These are phyloP conservation scores for Sorex araneus DNA, from an alignment of 2,113 vertebrate species.

Conservation along the genomic window DNA sequence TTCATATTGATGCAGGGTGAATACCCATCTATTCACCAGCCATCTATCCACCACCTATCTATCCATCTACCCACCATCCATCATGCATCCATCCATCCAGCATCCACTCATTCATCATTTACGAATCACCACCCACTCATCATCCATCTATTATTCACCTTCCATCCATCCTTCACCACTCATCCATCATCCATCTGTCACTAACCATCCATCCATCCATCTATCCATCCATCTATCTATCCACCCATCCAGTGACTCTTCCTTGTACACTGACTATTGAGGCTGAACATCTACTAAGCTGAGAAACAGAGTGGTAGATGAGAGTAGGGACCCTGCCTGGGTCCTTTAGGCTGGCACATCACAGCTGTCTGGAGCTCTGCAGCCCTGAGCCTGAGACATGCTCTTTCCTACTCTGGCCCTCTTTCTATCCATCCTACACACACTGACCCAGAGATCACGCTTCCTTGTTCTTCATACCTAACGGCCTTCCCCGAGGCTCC, in stretches of 20 bases:
- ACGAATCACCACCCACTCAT: too few relatives aligned
- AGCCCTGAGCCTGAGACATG: background rate
- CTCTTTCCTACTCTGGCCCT: background rate
- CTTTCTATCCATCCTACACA: background rate
- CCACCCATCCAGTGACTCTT: background rate
- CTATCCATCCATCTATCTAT: background rate
- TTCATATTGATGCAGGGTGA: too few relatives aligned
- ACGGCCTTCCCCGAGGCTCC: background rate
- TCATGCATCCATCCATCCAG: too few relatives aligned
- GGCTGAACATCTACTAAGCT: background rate
- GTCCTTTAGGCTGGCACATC: background rate
- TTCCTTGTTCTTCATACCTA: background rate
- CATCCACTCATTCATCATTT: background rate
- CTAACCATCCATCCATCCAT: too few relatives aligned
- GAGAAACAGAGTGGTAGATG: background rate
- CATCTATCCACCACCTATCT: background rate
- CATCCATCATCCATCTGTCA: too few relatives aligned
- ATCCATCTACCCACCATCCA: background rate
- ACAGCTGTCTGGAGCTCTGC: background rate
- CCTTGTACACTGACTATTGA: background rate
- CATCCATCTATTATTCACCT: too few relatives aligned
- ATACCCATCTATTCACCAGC: background rate
- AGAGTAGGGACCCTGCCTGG: background rate
- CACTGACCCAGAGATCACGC: background rate
- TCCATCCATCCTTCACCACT: too few relatives aligned